Evolutionary conservation across 2,113 vertebrate species (phyloP).

Genomic region (Pardalotus punctatus): DNA sequence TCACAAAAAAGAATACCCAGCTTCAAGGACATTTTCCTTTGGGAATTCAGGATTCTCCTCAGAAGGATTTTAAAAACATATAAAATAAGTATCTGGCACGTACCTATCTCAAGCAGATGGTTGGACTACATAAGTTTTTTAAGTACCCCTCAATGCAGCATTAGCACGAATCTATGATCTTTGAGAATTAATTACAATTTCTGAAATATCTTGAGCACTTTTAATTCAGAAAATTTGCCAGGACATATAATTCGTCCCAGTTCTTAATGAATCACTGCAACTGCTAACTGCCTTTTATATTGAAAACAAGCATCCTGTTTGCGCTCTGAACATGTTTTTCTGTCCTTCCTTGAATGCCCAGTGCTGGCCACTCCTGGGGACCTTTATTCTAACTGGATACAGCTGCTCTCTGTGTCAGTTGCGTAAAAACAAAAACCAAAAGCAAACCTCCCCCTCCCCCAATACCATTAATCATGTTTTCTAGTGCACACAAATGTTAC

Average conservation of each 20-base stretch:
- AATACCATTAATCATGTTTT: background rate
- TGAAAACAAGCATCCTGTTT: background rate
- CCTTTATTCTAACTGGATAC: background rate
- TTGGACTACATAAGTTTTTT: background rate
- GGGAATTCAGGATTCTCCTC: background rate
- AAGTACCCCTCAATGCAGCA: background rate
- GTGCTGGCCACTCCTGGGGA: background rate
- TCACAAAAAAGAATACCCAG: background rate
- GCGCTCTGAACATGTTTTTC: background rate
- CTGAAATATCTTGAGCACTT: background rate
- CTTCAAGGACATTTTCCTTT: background rate
- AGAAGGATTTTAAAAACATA: background rate
- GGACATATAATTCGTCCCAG: background rate
- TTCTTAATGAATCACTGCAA: background rate
- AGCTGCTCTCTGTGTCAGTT: slow-evolving; percentile 11
- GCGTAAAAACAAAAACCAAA: background rate
- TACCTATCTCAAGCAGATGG: background rate
- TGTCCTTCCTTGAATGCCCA: background rate
- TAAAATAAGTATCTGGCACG: background rate
- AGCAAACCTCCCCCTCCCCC: background rate
- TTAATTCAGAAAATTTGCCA: background rate
- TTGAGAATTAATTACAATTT: background rate
- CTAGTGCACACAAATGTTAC: background rate
- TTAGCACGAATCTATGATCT: accelerated
- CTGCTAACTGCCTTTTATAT: background rate